A percentile compares a stretch with the other conserved stretches of the same genome.
Evolutionary conservation across 2,888 invertebrate genomes (phyloP).

Genomic region (Ormyrus labotus): DNA sequence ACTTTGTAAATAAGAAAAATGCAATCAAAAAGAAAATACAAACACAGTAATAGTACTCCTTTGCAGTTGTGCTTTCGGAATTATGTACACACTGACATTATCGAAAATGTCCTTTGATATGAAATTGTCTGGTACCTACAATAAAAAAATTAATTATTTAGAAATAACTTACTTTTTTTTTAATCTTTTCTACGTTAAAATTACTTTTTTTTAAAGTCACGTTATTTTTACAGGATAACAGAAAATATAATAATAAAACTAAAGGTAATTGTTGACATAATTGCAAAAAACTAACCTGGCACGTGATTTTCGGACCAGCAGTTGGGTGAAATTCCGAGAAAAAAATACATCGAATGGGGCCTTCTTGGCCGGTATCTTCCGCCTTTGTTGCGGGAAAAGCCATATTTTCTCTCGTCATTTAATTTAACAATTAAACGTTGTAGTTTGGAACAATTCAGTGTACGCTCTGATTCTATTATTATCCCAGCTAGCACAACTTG

Average conservation of each 20-base stretch:
- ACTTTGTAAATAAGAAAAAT: constrained; percentile 5
- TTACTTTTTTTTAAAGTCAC: not conserved
- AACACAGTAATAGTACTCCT: constrained; percentile 93
- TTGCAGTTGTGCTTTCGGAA: constrained; percentile 94
- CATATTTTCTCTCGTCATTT: constrained; percentile 53
- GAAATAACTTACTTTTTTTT: not conserved
- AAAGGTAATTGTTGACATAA: constrained; percentile 16
- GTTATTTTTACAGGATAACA: not conserved
- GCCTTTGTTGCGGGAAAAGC: constrained; percentile 54
- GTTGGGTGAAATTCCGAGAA: constrained; percentile 87
- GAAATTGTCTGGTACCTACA: constrained; percentile 90
- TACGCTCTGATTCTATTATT: no score
- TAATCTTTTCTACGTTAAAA: not conserved
- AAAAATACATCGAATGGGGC: constrained; percentile 89
- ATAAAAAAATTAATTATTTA: constrained; percentile 56
- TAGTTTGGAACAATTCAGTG: no score
- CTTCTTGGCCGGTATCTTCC: constrained; percentile 81
- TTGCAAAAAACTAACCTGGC: constrained; percentile 80
- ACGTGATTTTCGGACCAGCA: constrained; percentile 89
- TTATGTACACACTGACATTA: constrained; percentile 94
- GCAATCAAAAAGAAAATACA: constrained; percentile 71
- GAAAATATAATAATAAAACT: constrained; percentile 34
- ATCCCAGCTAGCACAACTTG: no score
- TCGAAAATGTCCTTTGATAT: constrained; percentile 96
- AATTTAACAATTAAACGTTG: not conserved